Percentiles rank a stretch among this genome's conserved stretches.
Conservation (phyloP, 2,113 vertebrate genomes). For the Pycnonotus jocosus region DNA sequence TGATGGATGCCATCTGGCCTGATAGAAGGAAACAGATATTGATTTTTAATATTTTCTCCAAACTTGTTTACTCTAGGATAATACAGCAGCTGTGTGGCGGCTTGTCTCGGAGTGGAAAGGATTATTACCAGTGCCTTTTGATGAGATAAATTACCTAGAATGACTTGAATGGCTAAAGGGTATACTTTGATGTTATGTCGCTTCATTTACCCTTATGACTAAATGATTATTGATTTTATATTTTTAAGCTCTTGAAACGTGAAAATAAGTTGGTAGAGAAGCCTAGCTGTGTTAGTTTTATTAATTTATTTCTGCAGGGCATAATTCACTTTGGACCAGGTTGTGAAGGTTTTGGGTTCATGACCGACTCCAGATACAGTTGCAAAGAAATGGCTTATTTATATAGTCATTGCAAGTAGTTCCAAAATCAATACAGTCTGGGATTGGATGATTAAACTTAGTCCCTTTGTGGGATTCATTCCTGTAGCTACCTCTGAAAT, state of each 20-base stretch:
- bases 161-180: conserved; percentile 86
- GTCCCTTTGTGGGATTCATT: conserved; percentile 81
- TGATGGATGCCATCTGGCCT: conserved; percentile 83
- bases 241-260: conserved; percentile 87
- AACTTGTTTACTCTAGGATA: conserved; percentile 87
- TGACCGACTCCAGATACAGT: conserved; percentile 81
- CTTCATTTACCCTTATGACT: conserved; percentile 92
- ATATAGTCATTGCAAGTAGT: conserved; percentile 85
- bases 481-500: conserved; percentile 71
- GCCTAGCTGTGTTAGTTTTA: conserved; percentile 80
- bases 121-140: conserved; percentile 85
- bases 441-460: conserved; percentile 85
- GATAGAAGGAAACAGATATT: conserved; percentile 91
- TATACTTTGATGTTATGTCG: conserved; percentile 86
- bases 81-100: conserved; percentile 77
- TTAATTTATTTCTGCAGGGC: conserved; percentile 89
- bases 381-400: conserved; percentile 85
- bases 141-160: conserved; percentile 86
- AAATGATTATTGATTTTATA: conserved; percentile 97
- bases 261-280: conserved; percentile 83
- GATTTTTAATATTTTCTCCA: conserved; percentile 91
- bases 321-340: conserved; percentile 81
- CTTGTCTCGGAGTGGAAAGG: conserved; percentile 80
- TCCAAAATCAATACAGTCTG: conserved; percentile 86
- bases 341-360: conserved; percentile 83